These are phyloP conservation scores for Stercorarius parasiticus DNA, from an alignment of 2,113 vertebrate genomes.

Conservation along the genomic window DNA sequence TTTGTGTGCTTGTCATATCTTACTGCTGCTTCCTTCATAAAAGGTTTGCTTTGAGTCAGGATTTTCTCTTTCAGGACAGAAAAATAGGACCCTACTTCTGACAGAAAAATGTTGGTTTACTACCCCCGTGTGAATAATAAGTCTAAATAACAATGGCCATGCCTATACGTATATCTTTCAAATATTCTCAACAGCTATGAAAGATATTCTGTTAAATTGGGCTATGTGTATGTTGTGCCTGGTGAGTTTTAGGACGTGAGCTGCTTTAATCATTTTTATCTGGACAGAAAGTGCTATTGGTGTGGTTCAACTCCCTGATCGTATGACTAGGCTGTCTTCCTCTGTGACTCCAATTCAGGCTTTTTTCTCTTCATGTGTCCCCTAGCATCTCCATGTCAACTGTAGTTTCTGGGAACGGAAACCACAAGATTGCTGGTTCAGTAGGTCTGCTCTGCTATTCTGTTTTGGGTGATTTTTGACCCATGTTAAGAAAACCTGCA, in stretches of 20 bases:
- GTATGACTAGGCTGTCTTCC: background rate
- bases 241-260: background rate
- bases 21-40: slow-evolving; percentile 21
- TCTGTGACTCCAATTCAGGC: background rate
- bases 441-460: background rate
- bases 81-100: slow-evolving; percentile 20
- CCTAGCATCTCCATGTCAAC: background rate
- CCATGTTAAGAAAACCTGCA: background rate
- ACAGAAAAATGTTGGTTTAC: slow-evolving; percentile 26
- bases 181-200: slow-evolving; percentile 4
- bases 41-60: background rate
- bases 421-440: background rate
- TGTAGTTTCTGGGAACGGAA: background rate
- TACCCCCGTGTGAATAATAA: slow-evolving; percentile 3
- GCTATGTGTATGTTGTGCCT: background rate
- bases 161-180: background rate
- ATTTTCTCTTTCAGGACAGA: slow-evolving; percentile 27
- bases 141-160: slow-evolving; percentile 8
- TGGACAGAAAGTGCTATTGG: background rate
- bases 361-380: background rate
- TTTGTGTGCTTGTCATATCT: slow-evolving; percentile 36
- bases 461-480: background rate
- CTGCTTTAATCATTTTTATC: slow-evolving; percentile 8
- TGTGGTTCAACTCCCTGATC: background rate
- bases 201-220: background rate